Evolutionary conservation across 1,140 invertebrate species (phyloP), one percentile per base, ranked within the genome.

Genomic region (Mercenaria mercenaria): DNA sequence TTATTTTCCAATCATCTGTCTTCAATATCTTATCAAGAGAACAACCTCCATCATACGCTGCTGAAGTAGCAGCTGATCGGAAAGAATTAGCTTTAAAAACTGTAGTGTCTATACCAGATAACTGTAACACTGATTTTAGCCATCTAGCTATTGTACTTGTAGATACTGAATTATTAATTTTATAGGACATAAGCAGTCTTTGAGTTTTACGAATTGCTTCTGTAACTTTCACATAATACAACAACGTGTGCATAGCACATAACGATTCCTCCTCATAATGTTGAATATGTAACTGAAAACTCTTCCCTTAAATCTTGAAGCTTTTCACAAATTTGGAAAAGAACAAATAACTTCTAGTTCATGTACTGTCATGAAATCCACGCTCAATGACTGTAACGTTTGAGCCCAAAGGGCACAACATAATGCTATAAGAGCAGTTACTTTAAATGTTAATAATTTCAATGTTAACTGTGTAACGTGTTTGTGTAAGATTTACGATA

Each of bases 271-370:
- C 77, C 8, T 34, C n/a, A 81, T 4, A 81, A 11, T 81, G 77
- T 34, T 59, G 18, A 0, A 59, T 15, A 29, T 59, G 11, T 56
- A 81, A 18, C 15, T 18, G 8, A 47, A 81, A 81, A 26, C 29
- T 37, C 39, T 76, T 69, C 26, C n/a, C 64, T 69, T 47, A 10
- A 23, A 59, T 61, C 20, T 26, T 18, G n/a, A 69, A 37, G 81
- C 69, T 41, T 84, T 84, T 23, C 67, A 69, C 26, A 84, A n/a
- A 69, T 84, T 29, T 29, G 59, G 18, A 84, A 84, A 69, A 69
- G 1, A 13, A 69, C n/a, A n/a, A n/a, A n/a, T n/a, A n/a, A n/a
- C n/a, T n/a, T n/a, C n/a, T n/a, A n/a, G n/a, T n/a, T n/a, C n/a
- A n/a, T n/a, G n/a, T n/a, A n/a, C n/a, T n/a, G n/a, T n/a, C n/a